phyloP scores from a whole-genome alignment of 1,140 invertebrate species.

The Augochlora pura region DNA sequence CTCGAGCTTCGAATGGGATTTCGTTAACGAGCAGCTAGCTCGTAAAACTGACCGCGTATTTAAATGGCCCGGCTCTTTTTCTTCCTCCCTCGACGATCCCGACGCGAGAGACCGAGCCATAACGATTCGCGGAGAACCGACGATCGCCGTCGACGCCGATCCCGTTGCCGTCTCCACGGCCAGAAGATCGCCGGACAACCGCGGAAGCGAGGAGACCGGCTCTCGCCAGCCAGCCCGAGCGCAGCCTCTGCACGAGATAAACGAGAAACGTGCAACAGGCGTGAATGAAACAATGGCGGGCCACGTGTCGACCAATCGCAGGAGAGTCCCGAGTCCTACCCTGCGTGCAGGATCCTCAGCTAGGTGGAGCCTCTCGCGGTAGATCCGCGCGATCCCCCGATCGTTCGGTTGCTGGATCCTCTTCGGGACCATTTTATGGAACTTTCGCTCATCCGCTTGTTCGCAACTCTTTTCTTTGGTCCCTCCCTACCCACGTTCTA shows the following conservation, averaged over 20 bases:
- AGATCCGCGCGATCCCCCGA: slow-evolving; percentile 52
- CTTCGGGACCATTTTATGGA: slow-evolving; percentile 3
- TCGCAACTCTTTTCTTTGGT: not conserved
- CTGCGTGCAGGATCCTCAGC: slow-evolving; percentile 50
- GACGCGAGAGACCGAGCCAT: not conserved
- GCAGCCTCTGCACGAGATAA: slow-evolving; percentile 57
- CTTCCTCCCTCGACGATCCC: not conserved
- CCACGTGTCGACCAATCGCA: slow-evolving; percentile 65
- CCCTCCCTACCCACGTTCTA: no score
- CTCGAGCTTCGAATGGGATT: not conserved
- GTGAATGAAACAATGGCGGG: slow-evolving; percentile 70
- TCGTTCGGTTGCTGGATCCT: slow-evolving; percentile 21
- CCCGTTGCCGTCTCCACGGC: slow-evolving; percentile 21
- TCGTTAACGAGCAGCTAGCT: slow-evolving; percentile 19
- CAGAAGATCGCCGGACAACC: slow-evolving; percentile 1
- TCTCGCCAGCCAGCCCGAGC: not conserved
- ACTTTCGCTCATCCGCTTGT: not conserved
- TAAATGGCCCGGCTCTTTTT: slow-evolving; percentile 11
- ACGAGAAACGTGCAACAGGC: slow-evolving; percentile 67
- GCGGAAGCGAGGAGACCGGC: not conserved
- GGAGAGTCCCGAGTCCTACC: slow-evolving; percentile 49
- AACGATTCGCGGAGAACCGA: slow-evolving; percentile 24
- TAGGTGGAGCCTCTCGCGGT: slow-evolving; percentile 62
- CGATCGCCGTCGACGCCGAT: slow-evolving; percentile 31
- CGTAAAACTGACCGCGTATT: slow-evolving; percentile 24